These are phyloP conservation scores for Microtus oregoni DNA, from an alignment of 2,113 vertebrate species.

Conservation along the genomic window DNA sequence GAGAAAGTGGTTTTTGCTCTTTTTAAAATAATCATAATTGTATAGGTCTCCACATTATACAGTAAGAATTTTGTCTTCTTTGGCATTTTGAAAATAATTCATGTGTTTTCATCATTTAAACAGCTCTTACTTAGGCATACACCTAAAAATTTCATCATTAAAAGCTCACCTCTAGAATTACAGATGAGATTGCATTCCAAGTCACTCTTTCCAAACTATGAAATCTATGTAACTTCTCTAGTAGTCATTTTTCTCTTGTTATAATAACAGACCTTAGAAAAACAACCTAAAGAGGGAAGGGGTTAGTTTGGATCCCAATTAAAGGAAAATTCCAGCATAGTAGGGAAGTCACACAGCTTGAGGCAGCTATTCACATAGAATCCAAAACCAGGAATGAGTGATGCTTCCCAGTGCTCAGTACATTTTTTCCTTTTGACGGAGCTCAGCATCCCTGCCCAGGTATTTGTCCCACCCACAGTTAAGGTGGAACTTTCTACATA, in stretches of 20 bases:
- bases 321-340: background rate
- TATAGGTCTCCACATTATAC: background rate
- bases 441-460: no score
- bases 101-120: background rate
- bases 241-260: background rate
- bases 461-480: background rate
- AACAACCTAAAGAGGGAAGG: no score
- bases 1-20: background rate
- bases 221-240: background rate
- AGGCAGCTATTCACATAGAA: background rate
- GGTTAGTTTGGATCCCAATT: no score
- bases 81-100: slow-evolving; percentile 14
- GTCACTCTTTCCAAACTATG: background rate
- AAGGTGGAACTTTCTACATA: background rate
- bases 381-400: background rate
- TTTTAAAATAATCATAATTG: slow-evolving; percentile 24
- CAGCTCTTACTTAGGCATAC: background rate
- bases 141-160: background rate
- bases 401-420: background rate
- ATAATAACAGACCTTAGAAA: background rate
- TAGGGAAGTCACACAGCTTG: background rate
- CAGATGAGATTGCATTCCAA: background rate
- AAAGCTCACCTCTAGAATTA: background rate
- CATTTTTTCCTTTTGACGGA: no score
- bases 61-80: slow-evolving; percentile 23